Evolutionary conservation across 2,888 invertebrate species (phyloP).

Genomic region (Glyphotaelius pellucidus): DNA sequence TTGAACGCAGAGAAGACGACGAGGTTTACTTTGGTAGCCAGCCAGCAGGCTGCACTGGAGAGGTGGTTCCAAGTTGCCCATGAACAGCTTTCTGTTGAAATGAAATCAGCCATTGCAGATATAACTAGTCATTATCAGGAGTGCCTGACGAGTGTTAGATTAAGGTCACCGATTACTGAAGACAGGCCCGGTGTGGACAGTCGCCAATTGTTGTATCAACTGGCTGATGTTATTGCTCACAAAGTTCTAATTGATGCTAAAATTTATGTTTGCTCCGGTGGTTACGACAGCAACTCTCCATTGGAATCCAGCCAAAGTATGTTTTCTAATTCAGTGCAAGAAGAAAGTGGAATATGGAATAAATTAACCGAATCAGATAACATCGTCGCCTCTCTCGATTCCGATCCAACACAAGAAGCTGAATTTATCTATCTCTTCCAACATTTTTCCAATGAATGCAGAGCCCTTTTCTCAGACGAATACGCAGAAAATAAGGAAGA

Average conservation of each 20-base stretch:
- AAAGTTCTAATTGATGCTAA: constrained; percentile 85
- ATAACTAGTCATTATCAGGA: constrained; percentile 83
- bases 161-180: constrained; percentile 72
- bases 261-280: constrained; percentile 65
- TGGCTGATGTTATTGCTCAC: constrained; percentile 84
- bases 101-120: constrained; percentile 84
- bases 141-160: constrained; percentile 78
- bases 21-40: constrained; percentile 81
- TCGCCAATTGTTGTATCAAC: constrained; percentile 78
- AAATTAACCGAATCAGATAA: constrained; percentile 70
- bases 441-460: constrained; percentile 81
- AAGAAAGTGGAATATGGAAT: constrained; percentile 67
- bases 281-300: constrained; percentile 38
- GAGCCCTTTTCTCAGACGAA: constrained; percentile 78
- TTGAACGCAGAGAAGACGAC: constrained; percentile 77
- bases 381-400: constrained; percentile 73
- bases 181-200: constrained; percentile 75
- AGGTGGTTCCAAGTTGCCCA: constrained; percentile 87
- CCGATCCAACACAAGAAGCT: constrained; percentile 80
- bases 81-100: constrained; percentile 83
- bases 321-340: constrained; percentile 35
- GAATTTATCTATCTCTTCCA: constrained; percentile 83
- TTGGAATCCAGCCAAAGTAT: constrained; percentile 16
- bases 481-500: constrained; percentile 78
- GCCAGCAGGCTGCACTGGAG: constrained; percentile 84